A percentile compares a stretch with the other conserved stretches of the same genome.
phyloP scores from a whole-genome alignment of 2,888 invertebrate species.

The Eupithecia exiguata region DNA sequence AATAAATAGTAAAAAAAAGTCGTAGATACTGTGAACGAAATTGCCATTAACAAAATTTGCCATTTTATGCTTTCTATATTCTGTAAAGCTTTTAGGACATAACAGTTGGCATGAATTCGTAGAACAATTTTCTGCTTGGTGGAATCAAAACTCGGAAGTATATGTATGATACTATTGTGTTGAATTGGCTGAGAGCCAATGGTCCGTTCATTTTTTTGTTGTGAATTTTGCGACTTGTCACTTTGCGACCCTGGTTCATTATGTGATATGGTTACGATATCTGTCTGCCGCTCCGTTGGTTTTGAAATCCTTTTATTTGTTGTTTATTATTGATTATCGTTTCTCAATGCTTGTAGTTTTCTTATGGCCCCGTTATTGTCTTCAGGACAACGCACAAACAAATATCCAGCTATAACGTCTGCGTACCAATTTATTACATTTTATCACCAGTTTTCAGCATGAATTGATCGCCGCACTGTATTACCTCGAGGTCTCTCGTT shows the following conservation, averaged over 20 bases:
- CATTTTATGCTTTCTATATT: neutral
- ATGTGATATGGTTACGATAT: neutral
- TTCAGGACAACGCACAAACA: neutral
- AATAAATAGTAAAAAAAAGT: neutral
- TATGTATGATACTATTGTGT: constrained; percentile 36
- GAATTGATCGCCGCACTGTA: no score
- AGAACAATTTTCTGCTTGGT: constrained; percentile 27
- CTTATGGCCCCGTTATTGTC: neutral
- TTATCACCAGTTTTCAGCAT: no score
- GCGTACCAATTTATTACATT: neutral
- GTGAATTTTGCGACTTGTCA: constrained; percentile 7
- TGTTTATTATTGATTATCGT: neutral
- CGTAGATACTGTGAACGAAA: neutral
- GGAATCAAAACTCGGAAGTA: constrained; percentile 31
- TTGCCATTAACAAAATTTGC: neutral
- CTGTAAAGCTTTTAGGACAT: neutral
- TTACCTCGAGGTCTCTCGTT: no score
- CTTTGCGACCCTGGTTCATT: neutral
- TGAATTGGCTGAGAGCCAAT: constrained; percentile 55
- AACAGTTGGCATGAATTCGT: constrained; percentile 14
- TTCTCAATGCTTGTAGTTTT: neutral
- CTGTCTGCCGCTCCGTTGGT: neutral
- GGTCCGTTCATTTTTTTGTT: constrained; percentile 40
- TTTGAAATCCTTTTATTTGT: neutral
- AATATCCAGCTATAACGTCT: neutral